Conservation (phyloP, 53 echinoderm and acorn worm genomes). For the Temnopleurus reevesii region DNA sequence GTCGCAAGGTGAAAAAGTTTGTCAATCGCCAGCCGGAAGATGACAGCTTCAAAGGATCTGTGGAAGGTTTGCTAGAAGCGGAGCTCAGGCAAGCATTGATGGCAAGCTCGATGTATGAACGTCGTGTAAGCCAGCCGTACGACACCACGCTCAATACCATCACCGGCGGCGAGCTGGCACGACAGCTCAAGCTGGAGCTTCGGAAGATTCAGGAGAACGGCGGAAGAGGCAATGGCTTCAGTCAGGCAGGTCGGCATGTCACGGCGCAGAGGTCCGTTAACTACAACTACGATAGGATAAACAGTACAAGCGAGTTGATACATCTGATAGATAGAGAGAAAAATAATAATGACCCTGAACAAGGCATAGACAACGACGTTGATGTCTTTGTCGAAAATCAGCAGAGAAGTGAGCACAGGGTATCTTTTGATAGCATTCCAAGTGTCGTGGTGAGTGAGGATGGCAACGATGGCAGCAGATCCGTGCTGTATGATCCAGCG, state of each 20-base stretch:
- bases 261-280: neutral
- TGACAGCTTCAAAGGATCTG: neutral
- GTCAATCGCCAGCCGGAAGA: neutral
- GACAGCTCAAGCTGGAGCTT: slow-evolving; percentile 42
- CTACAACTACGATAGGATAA: neutral
- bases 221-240: neutral
- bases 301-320: neutral
- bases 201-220: slow-evolving; percentile 22
- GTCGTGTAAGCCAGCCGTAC: slow-evolving; percentile 50
- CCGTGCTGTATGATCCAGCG: neutral
- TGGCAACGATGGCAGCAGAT: neutral
- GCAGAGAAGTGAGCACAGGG: neutral
- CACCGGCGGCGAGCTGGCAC: slow-evolving; percentile 47
- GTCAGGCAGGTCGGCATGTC: neutral
- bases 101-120: neutral
- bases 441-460: slow-evolving; percentile 51
- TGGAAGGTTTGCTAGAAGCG: neutral
- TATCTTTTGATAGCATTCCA: slow-evolving; percentile 40
- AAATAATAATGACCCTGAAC: neutral
- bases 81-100: slow-evolving; percentile 44
- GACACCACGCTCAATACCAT: slow-evolving; percentile 50
- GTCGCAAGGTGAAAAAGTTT: neutral
- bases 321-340: slow-evolving; percentile 16
- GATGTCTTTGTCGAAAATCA: neutral
- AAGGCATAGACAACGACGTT: neutral